A percentile compares a stretch with the other conserved stretches of the same genome.
Conservation (phyloP, 2,888 invertebrate genomes). For the Aproaerema taeniolella region DNA sequence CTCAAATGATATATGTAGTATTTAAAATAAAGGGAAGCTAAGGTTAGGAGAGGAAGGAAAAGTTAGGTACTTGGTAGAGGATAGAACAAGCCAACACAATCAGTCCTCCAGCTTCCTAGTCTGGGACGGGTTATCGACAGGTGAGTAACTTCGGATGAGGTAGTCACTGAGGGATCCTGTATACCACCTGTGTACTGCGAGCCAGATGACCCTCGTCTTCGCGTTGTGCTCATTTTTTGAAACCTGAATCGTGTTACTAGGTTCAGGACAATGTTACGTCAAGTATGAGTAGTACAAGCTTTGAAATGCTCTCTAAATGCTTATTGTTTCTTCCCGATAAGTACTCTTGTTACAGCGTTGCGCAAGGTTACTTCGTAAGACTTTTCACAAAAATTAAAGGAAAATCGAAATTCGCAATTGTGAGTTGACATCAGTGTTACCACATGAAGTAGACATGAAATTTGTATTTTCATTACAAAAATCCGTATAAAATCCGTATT, state of each 20-base stretch:
- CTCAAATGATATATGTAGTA: no score
- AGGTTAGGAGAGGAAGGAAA: slow-evolving; percentile 22
- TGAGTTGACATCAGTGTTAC: no score
- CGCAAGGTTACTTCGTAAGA: no score
- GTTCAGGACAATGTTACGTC: not conserved
- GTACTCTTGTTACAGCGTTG: no score
- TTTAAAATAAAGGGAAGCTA: slow-evolving; percentile 24
- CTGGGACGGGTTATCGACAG: slow-evolving; percentile 40
- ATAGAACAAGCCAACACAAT: slow-evolving; percentile 45
- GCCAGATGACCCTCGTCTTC: slow-evolving; percentile 30
- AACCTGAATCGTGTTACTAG: slow-evolving; percentile 15
- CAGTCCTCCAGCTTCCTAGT: slow-evolving; percentile 38
- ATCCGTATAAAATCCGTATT: no score
- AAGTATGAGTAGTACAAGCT: no score
- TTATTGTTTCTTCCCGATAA: no score
- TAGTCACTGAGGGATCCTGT: slow-evolving; percentile 62
- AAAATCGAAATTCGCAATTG: no score
- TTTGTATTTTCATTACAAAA: no score
- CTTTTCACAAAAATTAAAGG: no score
- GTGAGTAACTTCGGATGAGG: slow-evolving; percentile 39
- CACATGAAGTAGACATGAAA: no score
- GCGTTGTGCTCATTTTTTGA: slow-evolving; percentile 37
- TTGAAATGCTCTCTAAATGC: no score
- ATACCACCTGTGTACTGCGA: slow-evolving; percentile 49
- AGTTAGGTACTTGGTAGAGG: slow-evolving; percentile 55